Conservation (phyloP, 2,888 invertebrate species). For the Eupithecia centaureata region DNA sequence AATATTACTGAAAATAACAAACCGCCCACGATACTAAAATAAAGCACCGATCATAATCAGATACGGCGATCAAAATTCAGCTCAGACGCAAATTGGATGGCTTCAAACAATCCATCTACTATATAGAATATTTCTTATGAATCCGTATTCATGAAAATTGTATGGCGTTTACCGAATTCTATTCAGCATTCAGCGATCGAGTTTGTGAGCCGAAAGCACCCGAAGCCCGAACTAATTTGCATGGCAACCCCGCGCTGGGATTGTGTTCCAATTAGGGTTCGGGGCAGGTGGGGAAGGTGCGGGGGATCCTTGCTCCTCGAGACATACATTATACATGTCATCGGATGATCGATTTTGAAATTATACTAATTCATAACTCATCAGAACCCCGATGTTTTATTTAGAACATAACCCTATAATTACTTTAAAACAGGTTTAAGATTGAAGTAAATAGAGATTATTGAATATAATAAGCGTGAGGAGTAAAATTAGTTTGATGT, state of each 20-base stretch:
- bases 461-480: too few relatives aligned
- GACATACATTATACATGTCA: constrained; percentile 13
- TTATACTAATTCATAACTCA: not conserved
- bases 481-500: not conserved
- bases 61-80: constrained; percentile 29
- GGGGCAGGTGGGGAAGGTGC: constrained; percentile 14
- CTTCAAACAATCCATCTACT: constrained; percentile 31
- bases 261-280: constrained; percentile 43
- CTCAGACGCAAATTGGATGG: constrained; percentile 30
- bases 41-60: constrained; percentile 8
- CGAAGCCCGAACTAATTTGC: constrained; percentile 42
- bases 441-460: not conserved
- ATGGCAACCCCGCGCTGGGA: constrained; percentile 39
- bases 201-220: constrained; percentile 28
- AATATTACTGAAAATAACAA: not conserved
- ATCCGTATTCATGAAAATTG: constrained; percentile 30
- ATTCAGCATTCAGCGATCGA: constrained; percentile 36
- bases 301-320: not conserved
- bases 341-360: not conserved
- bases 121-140: constrained; percentile 33
- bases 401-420: not conserved
- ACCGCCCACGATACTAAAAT: not conserved
- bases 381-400: too few relatives aligned
- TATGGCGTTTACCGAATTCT: constrained; percentile 35
- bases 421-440: not conserved